Conservation (phyloP, 2,888 invertebrate genomes). For the Lottia scabra region DNA sequence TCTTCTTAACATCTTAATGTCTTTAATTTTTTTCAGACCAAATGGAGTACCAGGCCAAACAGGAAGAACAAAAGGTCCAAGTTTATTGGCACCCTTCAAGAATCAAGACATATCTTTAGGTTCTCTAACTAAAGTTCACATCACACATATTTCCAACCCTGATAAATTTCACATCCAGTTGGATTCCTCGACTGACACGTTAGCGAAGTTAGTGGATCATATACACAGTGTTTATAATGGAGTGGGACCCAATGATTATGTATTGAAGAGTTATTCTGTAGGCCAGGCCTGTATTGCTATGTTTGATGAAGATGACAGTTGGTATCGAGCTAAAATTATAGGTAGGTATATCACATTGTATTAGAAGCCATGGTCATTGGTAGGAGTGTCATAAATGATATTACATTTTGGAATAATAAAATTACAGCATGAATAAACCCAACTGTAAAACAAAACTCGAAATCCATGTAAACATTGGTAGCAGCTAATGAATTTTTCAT, state of each 20-base stretch:
- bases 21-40: not conserved
- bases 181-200: conserved; percentile 34
- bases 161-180: conserved; percentile 52
- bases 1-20: not conserved
- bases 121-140: conserved; percentile 45
- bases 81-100: not conserved
- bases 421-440: no score
- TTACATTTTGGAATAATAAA: no score
- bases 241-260: conserved; percentile 35
- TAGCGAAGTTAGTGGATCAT: conserved; percentile 46
- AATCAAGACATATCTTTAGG: conserved; percentile 30
- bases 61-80: not conserved
- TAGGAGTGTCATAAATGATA: not conserved
- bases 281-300: conserved; percentile 53
- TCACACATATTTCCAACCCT: conserved; percentile 54
- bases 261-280: conserved; percentile 30
- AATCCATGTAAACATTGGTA: no score
- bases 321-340: conserved; percentile 57
- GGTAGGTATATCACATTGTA: conserved; percentile 40
- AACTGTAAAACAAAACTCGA: no score
- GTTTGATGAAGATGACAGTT: conserved; percentile 49
- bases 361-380: no score
- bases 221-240: conserved; percentile 43
- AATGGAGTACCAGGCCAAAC: conserved; percentile 2
- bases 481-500: no score